phyloP scores from a whole-genome alignment of 2,888 invertebrate species.

The Drosophila tripunctata region DNA sequence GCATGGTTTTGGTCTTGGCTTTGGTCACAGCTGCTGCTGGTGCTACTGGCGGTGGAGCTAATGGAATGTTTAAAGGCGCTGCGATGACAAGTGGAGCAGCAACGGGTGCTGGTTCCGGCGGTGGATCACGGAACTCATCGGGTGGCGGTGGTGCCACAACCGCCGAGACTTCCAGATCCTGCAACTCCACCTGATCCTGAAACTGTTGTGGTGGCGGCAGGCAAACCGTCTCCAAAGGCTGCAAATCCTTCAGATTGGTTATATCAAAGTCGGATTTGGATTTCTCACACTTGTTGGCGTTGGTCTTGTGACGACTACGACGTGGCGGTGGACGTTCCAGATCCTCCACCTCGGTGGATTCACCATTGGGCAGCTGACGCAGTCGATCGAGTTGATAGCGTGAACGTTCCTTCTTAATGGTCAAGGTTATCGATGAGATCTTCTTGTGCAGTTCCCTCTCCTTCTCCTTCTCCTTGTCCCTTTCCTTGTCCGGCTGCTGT shows the following conservation, averaged over 20 bases:
- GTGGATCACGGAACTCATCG: constrained; percentile 88
- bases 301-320: constrained; percentile 60
- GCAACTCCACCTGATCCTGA: constrained; percentile 92
- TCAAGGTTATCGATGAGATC: constrained; percentile 80
- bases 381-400: constrained; percentile 68
- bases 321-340: constrained; percentile 70
- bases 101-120: constrained; percentile 64
- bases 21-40: constrained; percentile 17
- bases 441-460: constrained; percentile 80
- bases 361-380: constrained; percentile 71
- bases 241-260: constrained; percentile 86
- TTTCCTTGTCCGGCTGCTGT: constrained; percentile 47
- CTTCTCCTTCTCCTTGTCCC: constrained; percentile 36
- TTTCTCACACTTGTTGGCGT: constrained; percentile 82
- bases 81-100: not conserved
- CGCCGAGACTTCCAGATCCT: constrained; percentile 87
- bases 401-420: constrained; percentile 77
- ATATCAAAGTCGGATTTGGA: constrained; percentile 87
- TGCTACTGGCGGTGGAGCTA: constrained; percentile 8
- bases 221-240: constrained; percentile 89
- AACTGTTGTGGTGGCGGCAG: constrained; percentile 92
- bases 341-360: constrained; percentile 81
- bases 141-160: constrained; percentile 88
- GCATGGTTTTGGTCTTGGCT: constrained; percentile 31
- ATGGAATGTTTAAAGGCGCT: too few relatives aligned